A percentile compares a stretch with the other conserved stretches of the same genome.
Conservation (phyloP, 2,888 invertebrate species). For the Pyrocoelia pectoralis region DNA sequence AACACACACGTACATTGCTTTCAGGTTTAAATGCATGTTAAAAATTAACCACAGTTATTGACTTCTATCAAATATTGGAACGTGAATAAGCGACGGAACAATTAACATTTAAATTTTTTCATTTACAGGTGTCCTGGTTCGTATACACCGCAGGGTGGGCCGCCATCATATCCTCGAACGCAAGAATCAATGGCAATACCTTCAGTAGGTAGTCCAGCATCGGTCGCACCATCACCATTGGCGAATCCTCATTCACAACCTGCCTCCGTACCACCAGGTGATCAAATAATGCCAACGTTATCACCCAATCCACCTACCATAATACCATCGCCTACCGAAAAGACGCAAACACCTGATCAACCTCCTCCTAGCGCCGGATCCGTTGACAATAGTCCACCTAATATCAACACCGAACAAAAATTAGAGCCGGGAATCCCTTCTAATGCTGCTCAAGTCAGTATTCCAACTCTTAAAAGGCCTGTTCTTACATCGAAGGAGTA, state of each 20-base stretch:
- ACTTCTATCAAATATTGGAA: too few species aligned
- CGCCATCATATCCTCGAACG: conserved; percentile 72
- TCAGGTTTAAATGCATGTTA: background rate
- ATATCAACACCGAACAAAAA: conserved; percentile 50
- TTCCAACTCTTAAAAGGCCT: conserved; percentile 72
- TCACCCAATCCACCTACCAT: conserved; percentile 70
- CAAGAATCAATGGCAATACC: conserved; percentile 64
- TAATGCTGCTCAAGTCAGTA: conserved; percentile 33
- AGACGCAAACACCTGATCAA: conserved; percentile 41
- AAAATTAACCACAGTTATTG: background rate
- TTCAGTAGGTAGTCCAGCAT: conserved; percentile 63
- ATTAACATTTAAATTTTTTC: too few species aligned
- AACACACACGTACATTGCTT: background rate
- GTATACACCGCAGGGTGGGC: conserved; percentile 69
- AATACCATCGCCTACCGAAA: conserved; percentile 49
- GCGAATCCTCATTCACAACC: conserved; percentile 77
- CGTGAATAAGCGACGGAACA: too few species aligned
- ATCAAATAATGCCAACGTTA: conserved; percentile 73
- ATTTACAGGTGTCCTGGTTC: conserved; percentile 55
- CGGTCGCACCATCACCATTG: conserved; percentile 69
- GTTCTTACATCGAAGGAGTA: conserved; percentile 79
- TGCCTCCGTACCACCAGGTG: conserved; percentile 71
- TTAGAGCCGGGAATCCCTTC: conserved; percentile 40
- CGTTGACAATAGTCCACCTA: conserved; percentile 45
- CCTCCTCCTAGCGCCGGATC: conserved; percentile 48